Base-by-base conservation (phyloP, 2,888 invertebrate species). In the Drosophila merina region DNA sequence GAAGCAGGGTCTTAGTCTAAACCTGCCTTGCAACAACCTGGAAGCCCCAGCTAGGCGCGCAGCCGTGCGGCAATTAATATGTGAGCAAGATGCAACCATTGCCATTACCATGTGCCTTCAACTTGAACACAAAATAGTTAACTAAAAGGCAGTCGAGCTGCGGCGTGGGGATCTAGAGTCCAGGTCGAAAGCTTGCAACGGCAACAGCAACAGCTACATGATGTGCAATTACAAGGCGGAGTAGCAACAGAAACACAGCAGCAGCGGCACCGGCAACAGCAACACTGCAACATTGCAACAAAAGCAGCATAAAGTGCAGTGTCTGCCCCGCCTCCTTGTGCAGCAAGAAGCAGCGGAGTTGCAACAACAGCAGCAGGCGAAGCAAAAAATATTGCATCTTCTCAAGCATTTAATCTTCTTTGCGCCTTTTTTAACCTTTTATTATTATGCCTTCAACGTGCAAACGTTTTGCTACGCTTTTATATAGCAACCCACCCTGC, bases 371-470 rank as follows among this genome's bases (percentile, higher is more conserved):
- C 44, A 57, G 59, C 62, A 62, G 52, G 49, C 64, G 54, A 64
- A 70, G 72, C 71, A 78, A 80, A 87, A 70, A 84, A 88, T 80
- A 84, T 79, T 86, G 86, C 88, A 84, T 80, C 88, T 87, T 86
- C 88, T 79, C 79, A 77, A 89, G 89, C 88, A 82, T 88, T 88
- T 89, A 88, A 88, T 86, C 89, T 85, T 85, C 88, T 85, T 88
- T 85, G 87, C 85, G 87, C 88, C 87, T 85, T 88, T 85, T 85
- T 88, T 85, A 88, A 88, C 86, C 85, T 85, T 85, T 85, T 85
- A 85, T 85, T 85, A 85, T 88, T 85, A 85, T 85, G 87, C 87
- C 87, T 88, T 88, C 88, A 85, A 85, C 84, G 84, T 85, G 84
- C 84, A 88, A 85, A 86, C 84, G 84, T 85, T 85, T 85, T 85